These are phyloP conservation scores for Caenorhabditis sp. DNA, from an alignment of 2,888 invertebrate genomes.

Conservation along the genomic window DNA sequence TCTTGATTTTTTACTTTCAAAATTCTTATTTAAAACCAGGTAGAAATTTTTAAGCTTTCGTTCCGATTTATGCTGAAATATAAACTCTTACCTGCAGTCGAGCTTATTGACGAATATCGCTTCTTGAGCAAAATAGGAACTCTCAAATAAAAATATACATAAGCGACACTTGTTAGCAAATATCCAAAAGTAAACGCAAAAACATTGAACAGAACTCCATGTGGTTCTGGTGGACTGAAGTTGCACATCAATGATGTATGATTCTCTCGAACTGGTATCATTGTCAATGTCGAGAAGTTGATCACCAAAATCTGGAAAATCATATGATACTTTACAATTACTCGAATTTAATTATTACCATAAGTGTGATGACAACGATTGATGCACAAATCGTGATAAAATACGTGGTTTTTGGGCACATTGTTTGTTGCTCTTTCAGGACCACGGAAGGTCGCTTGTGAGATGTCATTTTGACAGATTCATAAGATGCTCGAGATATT, in stretches of 20 bases:
- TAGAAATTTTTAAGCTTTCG: too few relatives aligned
- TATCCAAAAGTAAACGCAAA: constrained; percentile 51
- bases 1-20: too few relatives aligned
- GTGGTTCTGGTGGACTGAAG: constrained; percentile 33
- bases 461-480: constrained; percentile 27
- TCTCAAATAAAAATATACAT: constrained; percentile 53
- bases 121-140: constrained; percentile 47
- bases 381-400: constrained; percentile 12
- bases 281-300: constrained; percentile 7
- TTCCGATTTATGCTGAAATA: too few relatives aligned
- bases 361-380: constrained; percentile 9
- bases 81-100: constrained; percentile 14
- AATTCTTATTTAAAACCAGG: too few relatives aligned
- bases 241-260: constrained; percentile 15
- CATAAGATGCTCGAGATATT: constrained; percentile 47
- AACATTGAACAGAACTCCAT: constrained; percentile 41
- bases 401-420: background rate
- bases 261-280: background rate
- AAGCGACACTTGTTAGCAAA: constrained; percentile 46
- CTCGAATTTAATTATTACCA: constrained; percentile 12
- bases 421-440: background rate
- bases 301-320: constrained; percentile 11
- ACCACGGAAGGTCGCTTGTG: constrained; percentile 11
- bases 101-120: constrained; percentile 33
- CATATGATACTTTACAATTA: background rate